Base-by-base conservation (phyloP, 2,113 vertebrate genomes). In the Vanacampus margaritifer region DNA sequence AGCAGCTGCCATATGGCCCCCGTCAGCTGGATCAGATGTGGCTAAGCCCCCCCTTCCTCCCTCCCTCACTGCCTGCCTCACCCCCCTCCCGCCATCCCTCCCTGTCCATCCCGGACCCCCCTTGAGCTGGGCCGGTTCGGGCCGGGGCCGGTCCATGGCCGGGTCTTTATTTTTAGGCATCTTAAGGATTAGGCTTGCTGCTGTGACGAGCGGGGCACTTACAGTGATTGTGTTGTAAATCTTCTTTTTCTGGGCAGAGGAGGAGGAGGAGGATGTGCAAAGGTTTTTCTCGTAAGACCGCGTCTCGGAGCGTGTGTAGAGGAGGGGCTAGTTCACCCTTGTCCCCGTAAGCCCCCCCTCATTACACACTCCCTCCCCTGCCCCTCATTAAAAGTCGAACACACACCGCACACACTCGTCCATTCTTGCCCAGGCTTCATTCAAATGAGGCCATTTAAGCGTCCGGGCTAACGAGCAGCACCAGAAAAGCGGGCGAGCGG, bases 1-100 rank as follows among this genome's bases (percentile, higher is more conserved):
- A 96, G 97, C 97, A 99, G 97, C 97, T 99, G 96, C 97, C 97
- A 98, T 98, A 99, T 98, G 97, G 95, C 95, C 95, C 94, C 94
- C 94, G 97, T 98, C 97, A 98, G 96, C 97, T 99, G 97, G 95
- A 97, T 99, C 96, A 98, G 97, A 98, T 99, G 97, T 98, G 98
- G 94, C 94, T 98, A 97, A 99, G 96, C 97, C 95, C 24, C 97
- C 94, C 95, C 95, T 97, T 95, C 95, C 93, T 60, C 76, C 75
- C 81, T 37, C 74, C 57, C 74, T 64, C 81, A 68, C 80, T 41
- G 6, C 68, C 79, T 57, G 60, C 50, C 64, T 65, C 64, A 37
- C 56, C 58, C 70, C 69, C 67, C 65, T 67, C 54, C 50, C 61
- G 60, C 72, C 64, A 72, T 62, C 71, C 64, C 32, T 69, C 64